Conservation (phyloP, 1,140 invertebrate species). For the Ylistrum balloti region DNA sequence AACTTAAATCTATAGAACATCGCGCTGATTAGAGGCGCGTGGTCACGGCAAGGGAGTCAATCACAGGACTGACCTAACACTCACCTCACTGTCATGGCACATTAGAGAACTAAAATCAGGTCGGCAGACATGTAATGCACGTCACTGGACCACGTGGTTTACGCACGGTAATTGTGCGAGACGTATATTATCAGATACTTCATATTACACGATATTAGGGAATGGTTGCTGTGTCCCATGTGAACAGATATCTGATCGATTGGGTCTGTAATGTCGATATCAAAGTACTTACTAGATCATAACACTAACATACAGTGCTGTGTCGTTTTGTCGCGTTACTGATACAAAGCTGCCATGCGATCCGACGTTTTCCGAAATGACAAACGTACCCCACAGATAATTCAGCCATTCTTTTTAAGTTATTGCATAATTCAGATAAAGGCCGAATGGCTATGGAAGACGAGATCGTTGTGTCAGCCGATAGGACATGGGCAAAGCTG, state of each 20-base stretch:
- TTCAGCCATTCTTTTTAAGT: background rate
- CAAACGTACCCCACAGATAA: background rate
- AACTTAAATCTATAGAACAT: background rate
- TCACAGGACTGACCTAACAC: background rate
- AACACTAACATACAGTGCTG: background rate
- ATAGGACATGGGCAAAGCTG: background rate
- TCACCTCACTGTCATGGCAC: background rate
- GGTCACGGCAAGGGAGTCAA: slow-evolving; percentile 15
- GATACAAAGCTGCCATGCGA: background rate
- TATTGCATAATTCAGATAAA: slow-evolving; percentile 29
- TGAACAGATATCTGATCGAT: background rate
- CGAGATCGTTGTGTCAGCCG: background rate
- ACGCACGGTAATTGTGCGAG: background rate
- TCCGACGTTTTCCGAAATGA: background rate
- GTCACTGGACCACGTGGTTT: background rate
- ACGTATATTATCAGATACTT: background rate
- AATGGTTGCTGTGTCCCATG: background rate
- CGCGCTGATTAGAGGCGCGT: background rate
- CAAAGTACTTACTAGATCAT: background rate
- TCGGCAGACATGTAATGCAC: background rate
- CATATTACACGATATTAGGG: background rate
- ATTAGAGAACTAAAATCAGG: background rate
- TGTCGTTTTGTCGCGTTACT: background rate
- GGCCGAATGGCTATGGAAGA: background rate
- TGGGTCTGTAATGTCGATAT: background rate